These are phyloP conservation scores for Ochotona princeps DNA, from an alignment of 2,113 vertebrate species.

Conservation along the genomic window DNA sequence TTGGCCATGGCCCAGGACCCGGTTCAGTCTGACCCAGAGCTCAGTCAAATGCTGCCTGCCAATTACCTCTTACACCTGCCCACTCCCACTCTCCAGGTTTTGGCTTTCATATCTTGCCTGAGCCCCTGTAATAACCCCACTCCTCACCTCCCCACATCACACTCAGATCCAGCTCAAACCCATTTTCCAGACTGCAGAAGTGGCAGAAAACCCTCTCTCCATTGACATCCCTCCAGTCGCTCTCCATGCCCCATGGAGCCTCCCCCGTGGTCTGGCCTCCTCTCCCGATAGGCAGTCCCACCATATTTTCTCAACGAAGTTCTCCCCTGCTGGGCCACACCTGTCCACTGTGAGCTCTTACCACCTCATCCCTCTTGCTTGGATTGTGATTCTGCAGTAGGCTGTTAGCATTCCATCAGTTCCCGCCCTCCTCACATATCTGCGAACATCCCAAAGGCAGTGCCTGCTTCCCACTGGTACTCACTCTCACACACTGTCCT, in stretches of 20 bases:
- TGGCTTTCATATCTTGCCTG: neutral
- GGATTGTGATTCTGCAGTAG: neutral
- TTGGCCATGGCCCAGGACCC: neutral
- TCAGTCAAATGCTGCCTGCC: no score
- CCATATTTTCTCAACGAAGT: neutral
- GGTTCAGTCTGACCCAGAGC: neutral
- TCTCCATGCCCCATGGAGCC: neutral
- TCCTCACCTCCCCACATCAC: rapidly evolving
- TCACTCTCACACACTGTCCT: neutral
- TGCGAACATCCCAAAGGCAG: neutral
- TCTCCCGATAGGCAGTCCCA: no score
- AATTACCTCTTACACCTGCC: no score
- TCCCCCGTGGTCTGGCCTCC: neutral
- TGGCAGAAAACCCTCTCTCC: no score
- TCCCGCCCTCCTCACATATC: neutral
- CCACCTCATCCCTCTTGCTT: neutral
- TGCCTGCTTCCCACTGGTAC: neutral
- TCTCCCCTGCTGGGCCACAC: neutral
- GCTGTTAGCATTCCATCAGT: no score
- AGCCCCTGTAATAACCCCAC: neutral
- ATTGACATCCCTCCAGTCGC: no score
- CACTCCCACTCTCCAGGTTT: rapidly evolving
- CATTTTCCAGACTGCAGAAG: neutral
- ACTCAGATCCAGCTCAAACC: neutral
- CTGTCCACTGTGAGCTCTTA: neutral